Evolutionary conservation across 1,140 invertebrate species (phyloP), one percentile per base, ranked within the genome.

Genomic region (Stegodyphus dumicola): DNA sequence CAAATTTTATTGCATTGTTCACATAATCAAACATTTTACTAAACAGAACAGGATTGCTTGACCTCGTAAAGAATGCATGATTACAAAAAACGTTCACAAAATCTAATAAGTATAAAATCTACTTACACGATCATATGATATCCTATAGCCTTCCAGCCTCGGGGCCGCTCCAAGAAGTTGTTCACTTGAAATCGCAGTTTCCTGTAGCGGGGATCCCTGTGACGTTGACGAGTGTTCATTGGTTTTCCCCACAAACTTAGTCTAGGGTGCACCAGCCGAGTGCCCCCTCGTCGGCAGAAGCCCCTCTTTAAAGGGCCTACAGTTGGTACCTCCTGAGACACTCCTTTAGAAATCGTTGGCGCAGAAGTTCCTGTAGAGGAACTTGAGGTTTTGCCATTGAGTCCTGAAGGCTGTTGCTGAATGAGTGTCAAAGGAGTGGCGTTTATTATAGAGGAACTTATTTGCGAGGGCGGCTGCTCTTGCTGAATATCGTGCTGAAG

Each of bases 91-190:
- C 33, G 1, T 33, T 33, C 33, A 33, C 1, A 33, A 3, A 33
- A 33, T 33, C 1, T 1, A 33, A 33, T 33, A 60, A 60, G 15
- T 60, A 78, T 70, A 86, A 87, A 4, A 7, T 4, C 60, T 85
- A 93, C 96, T 97, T 94, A 98, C 96, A 98, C 95, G 89, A 96
- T 92, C 91, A 98, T 93, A 92, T 98, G 97, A 92, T 98, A 98
- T 87, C 94, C 92, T 89, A 96, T 93, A 83, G 96, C 95, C 90
- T 94, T 94, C 90, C 94, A 93, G 87, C 95, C 95, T 88, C 96
- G 93, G 83, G 97, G 96, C 90, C 96, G 92, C 92, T 98, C 97
- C 89, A 98, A 93, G 91, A 98, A 98, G 92, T 98, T 98, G 93
- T 98, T 97, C 90, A 97, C 93, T 91, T 94, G 94, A 89, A 95